Evolutionary conservation across 2,797 vertebrate species (phyloP), one percentile per base, ranked within the genome.

Genomic region (Rhinella marina): DNA sequence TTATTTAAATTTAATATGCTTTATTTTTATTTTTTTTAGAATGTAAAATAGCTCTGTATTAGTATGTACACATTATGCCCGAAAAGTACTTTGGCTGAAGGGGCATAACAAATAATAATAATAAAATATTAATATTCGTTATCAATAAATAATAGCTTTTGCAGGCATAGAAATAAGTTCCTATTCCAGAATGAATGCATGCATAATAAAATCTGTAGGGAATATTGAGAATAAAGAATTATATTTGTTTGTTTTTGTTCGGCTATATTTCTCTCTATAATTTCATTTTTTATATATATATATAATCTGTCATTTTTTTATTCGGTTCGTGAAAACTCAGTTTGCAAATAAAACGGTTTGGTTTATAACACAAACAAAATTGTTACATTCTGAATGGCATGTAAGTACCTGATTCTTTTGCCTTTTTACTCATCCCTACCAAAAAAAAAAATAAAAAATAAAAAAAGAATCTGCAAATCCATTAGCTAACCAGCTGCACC

Each of bases 401-500:
- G 96, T 97, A 96, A 97, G 96, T 98, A 99, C 97, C 98, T 98
- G 97, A 98, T 98, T 98, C 97, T 98, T 89, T 96, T 95, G 95
- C 95, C 96, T 95, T 97, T 96, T 96, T 96, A 96, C 96, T 97
- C 98, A 98, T 98, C 97, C 97, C 96, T 96, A 96, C 97, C 97
- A 97, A 97, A 97, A 97, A 91, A 98, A 97, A 98, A 98, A 97
- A n/a, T 54, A 52, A 76, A n/a, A 73, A 52, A n/a, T n/a, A 16
- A 64, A 97, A 96, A 91, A 98, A 98, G 98, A 98, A 98, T 97
- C 97, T 96, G 96, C 97, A 99, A 99, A 99, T 99, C 98, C 98
- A 99, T 98, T 98, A 97, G 97, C 97, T 97, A 97, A 99, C 97
- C 98, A 99, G 98, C 98, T 99, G 98, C 97, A 98, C 98, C 98